Evolutionary conservation across 92 coral and sea anemone species (phyloP).

Genomic region (Hydrozoanthus gracilis): DNA sequence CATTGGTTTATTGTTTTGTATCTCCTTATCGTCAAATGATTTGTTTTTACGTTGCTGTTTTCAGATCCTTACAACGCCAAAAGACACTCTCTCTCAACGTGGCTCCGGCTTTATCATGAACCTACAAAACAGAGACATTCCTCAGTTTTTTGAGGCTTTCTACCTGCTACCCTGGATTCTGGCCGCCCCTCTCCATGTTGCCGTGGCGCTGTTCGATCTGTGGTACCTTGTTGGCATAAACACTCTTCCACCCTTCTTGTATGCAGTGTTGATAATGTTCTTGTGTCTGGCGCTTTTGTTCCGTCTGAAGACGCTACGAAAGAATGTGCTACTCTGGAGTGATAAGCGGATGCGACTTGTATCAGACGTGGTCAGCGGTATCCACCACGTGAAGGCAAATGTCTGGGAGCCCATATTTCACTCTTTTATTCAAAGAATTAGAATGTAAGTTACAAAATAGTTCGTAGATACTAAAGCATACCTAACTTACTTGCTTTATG

Average conservation of each 20-base stretch:
- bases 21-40: background rate
- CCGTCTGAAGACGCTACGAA: slow-evolving; percentile 13
- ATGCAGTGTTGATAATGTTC: background rate
- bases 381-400: slow-evolving; percentile 35
- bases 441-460: background rate
- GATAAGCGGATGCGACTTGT: slow-evolving; percentile 43
- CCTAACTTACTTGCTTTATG: background rate
- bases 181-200: slow-evolving; percentile 23
- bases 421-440: slow-evolving; percentile 8
- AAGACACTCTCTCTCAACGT: background rate
- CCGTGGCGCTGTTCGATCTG: background rate
- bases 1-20: background rate
- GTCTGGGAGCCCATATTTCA: slow-evolving; percentile 20
- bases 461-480: background rate
- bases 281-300: background rate
- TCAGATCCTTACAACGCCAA: slow-evolving; percentile 26
- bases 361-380: slow-evolving; percentile 40
- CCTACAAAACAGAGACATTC: slow-evolving; percentile 24
- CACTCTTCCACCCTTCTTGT: slow-evolving; percentile 5
- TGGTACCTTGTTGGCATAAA: background rate
- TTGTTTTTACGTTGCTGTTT: background rate
- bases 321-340: slow-evolving; percentile 15
- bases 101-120: slow-evolving; percentile 20
- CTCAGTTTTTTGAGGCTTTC: background rate
- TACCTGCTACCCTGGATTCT: slow-evolving; percentile 10